A percentile compares a stretch with the other conserved stretches of the same genome.
Evolutionary conservation across 2,888 invertebrate species (phyloP).

Genomic region (Scrobipalpa costella): DNA sequence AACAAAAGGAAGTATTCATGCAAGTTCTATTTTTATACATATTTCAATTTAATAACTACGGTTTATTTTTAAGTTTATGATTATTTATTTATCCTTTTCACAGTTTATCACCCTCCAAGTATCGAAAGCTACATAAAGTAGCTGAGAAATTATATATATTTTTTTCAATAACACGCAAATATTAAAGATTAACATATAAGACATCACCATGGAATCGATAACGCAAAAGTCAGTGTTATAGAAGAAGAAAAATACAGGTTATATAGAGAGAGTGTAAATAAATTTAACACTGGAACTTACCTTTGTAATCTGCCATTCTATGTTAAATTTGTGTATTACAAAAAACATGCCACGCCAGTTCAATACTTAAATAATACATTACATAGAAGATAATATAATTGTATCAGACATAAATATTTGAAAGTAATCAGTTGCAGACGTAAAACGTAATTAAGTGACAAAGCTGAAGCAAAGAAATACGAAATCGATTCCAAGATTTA

Average conservation of each 20-base stretch:
- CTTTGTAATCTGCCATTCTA: conserved; percentile 47
- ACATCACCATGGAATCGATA: conserved; percentile 75
- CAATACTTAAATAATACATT: conserved; percentile 25
- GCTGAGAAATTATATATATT: conserved; percentile 26
- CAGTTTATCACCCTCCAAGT: conserved; percentile 73
- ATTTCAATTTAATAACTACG: conserved; percentile 33
- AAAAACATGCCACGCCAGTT: conserved; percentile 66
- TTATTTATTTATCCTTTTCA: conserved; percentile 21
- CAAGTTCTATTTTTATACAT: conserved; percentile 62
- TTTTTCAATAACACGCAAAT: conserved; percentile 24
- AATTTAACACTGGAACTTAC: conserved; percentile 55
- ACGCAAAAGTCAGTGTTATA: conserved; percentile 47
- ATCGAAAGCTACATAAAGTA: conserved; percentile 50
- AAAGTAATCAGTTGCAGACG: conserved; percentile 25
- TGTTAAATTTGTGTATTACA: conserved; percentile 30
- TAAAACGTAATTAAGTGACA: conserved; percentile 34
- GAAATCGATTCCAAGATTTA: conserved; percentile 75
- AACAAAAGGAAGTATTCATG: conserved; percentile 70
- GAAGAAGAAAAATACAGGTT: conserved; percentile 28
- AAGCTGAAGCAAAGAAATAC: conserved; percentile 53
- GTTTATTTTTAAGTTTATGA: conserved; percentile 29
- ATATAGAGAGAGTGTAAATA: conserved; percentile 2
- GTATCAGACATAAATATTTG: conserved; percentile 19
- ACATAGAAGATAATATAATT: not conserved
- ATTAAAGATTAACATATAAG: conserved; percentile 43